Evolutionary conservation across 2,888 invertebrate genomes (phyloP), one percentile per base, ranked within the genome.

Genomic region (Catocala nupta): DNA sequence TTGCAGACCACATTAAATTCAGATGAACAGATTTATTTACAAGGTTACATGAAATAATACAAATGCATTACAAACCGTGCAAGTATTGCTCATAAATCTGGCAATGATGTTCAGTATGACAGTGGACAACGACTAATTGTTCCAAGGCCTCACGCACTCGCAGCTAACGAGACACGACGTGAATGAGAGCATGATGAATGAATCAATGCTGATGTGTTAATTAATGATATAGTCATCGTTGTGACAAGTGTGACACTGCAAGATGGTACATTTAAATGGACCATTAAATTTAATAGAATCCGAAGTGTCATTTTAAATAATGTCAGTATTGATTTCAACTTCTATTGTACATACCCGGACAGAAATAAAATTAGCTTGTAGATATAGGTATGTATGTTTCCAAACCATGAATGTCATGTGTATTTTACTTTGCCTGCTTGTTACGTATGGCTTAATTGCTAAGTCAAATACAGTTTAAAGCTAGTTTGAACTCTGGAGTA

Each of bases 101-200:
- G 60, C 75, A 75, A 73, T 73, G 61, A 75, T 55, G 7, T 5
- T 8, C 33, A 52, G 72, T 34, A 57, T 57, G 12, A 59, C 0
- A 55, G 42, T 47, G 16, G 0, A 45, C 43, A 54, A 25, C 52
- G 59, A 66, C 61, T 69, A 64, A 75, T 69, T 72, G 69, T 56
- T 48, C 54, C 75, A 75, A 75, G 73, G 75, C 25, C 11, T 6
- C 64, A 57, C 59, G 57, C 59, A 69, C 65, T 33, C 10, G 47
- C 3, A 5, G 33, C 36, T 34, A 47, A 55, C 47, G 47, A 44
- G 33, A 10, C 42, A n/a, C 43, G 36, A 13, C 42, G 33, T 11
- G 39, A 10, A 13, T 11, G 9, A 42, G 13, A n/a, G 3, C 49
- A 16, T 36, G 56, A 50, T 39, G 33, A 43, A 43, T 47, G 50